Conservation (phyloP, 2,797 vertebrate genomes). For the Sylvilagus floridanus region DNA sequence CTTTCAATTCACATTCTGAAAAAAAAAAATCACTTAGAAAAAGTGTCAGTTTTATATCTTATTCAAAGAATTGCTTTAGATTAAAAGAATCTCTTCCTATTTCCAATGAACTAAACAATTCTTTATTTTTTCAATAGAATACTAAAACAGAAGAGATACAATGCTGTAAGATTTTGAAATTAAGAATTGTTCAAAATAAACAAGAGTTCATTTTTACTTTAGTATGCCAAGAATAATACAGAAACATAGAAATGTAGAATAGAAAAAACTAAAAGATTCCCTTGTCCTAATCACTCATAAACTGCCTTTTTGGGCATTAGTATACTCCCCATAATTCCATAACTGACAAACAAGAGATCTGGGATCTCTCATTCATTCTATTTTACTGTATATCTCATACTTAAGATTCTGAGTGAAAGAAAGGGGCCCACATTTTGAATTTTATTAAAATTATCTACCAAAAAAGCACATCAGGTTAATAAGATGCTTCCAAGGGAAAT, state of each 20-base stretch:
- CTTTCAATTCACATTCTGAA: neutral
- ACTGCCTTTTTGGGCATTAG: neutral
- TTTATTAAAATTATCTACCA: too few relatives aligned
- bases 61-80: constrained; percentile 7
- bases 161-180: neutral
- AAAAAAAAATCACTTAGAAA: neutral
- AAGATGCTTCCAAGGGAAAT: neutral
- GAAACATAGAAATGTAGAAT: neutral
- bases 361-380: neutral
- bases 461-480: neutral
- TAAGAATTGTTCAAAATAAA: constrained; percentile 23
- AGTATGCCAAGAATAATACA: neutral
- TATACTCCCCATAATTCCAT: neutral
- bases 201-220: neutral
- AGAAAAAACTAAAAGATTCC: neutral
- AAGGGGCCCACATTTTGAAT: neutral
- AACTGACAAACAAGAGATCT: neutral
- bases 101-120: neutral
- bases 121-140: constrained; percentile 41
- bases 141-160: neutral
- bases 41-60: neutral
- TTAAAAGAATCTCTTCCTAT: neutral
- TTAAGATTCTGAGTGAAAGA: neutral
- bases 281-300: neutral
- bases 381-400: neutral